Evolutionary conservation across 2,888 invertebrate genomes (phyloP), one percentile per base, ranked within the genome.

Genomic region (Thymelicus acteon): DNA sequence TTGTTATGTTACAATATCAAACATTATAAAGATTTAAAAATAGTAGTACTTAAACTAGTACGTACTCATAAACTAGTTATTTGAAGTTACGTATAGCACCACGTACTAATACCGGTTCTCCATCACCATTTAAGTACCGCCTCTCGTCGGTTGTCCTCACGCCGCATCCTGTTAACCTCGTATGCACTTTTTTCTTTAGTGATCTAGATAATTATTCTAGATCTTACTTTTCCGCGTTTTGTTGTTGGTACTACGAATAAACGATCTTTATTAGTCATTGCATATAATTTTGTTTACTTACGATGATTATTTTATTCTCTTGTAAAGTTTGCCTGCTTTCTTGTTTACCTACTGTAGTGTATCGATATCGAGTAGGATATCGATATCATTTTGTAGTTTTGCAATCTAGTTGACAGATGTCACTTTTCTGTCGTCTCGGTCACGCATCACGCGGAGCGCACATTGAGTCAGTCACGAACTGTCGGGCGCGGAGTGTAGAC

Each of bases 101-200:
- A 31, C 31, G 31, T 13, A 57, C 5, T 52, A 4, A 58, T 61
- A 63, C 63, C 31, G 49, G 69, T 70, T 63, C 40, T 62, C 62
- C 10, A 54, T 24, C 19, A 24, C 54, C 63, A 58, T 69, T 61
- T 70, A 70, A n/a, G 69, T 68, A 49, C 24, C 15, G 44, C 7
- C 37, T 68, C 48, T 68, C 40, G 54, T 49, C 47, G 68, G 31
- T 39, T 69, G 70, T 64, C 63, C 69, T 70, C 69, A 70, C 48
- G 84, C 78, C 74, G 84, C 85, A 87, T 87, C 89, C 87, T 88
- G 90, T 85, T 90, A 79, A 76, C 90, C 90, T 90, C 87, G 87
- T 71, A 69, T 19, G 31, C 63, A 60, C 63, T 69, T 70, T 70
- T 62, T 69, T 70, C 58, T 60, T 70, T 70, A 47, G 47, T 58